Conservation (phyloP, 2,113 vertebrate species). For the Ceratotherium simum region DNA sequence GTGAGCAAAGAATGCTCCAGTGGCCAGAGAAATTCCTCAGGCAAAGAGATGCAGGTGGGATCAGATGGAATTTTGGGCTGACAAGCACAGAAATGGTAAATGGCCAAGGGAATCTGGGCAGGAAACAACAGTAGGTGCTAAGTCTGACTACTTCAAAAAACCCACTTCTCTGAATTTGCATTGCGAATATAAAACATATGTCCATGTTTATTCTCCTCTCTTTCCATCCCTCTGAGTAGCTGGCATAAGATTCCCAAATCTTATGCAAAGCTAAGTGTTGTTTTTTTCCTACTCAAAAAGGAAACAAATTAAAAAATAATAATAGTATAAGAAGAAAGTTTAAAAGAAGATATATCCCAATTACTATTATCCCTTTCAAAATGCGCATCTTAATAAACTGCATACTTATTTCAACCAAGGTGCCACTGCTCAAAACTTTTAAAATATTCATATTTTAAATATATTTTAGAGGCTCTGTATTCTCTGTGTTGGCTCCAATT, state of each 20-base stretch:
- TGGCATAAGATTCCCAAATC: not conserved
- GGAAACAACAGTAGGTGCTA: not conserved
- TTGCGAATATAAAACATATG: not conserved
- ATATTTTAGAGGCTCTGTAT: not conserved
- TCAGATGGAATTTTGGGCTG: not conserved
- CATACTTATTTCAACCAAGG: not conserved
- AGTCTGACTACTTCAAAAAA: not conserved
- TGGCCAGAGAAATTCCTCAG: not conserved
- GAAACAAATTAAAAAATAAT: not conserved
- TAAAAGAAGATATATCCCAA: not conserved
- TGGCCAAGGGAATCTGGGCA: not conserved
- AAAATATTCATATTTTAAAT: constrained; percentile 1
- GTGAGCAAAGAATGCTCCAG: not conserved
- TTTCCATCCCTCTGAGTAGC: not conserved
- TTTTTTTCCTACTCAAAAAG: not conserved
- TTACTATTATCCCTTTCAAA: constrained; percentile 22
- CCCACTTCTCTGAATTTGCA: not conserved
- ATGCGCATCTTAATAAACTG: not conserved
- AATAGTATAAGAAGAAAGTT: not conserved
- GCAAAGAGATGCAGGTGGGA: not conserved
- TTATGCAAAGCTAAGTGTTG: not conserved
- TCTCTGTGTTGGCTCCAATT: not conserved
- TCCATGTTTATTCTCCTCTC: not conserved
- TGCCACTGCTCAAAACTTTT: constrained; percentile 1
- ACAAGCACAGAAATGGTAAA: not conserved